A percentile compares a stretch with the other conserved stretches of the same genome.
Evolutionary conservation across 2,888 invertebrate genomes (phyloP).

Genomic region (Macrosiphum euphorbiae): DNA sequence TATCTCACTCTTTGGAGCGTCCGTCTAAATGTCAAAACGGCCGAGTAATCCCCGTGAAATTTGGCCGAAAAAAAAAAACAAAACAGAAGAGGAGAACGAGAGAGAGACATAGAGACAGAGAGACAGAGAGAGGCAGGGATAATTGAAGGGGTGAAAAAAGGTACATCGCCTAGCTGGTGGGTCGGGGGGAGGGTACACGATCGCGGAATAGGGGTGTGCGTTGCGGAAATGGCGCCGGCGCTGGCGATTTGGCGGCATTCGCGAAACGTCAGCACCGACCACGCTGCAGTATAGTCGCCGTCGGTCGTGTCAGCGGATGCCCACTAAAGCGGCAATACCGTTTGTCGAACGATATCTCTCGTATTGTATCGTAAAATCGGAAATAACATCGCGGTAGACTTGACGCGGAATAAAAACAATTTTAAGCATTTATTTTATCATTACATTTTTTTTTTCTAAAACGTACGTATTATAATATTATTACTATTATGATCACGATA

Average conservation of each 20-base stretch:
- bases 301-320: slow-evolving; percentile 10
- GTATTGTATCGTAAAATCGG: background rate
- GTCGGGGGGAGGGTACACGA: background rate
- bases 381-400: background rate
- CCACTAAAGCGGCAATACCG: background rate
- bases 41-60: background rate
- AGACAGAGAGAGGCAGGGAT: background rate
- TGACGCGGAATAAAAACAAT: background rate
- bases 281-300: slow-evolving; percentile 46
- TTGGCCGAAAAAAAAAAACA: background rate
- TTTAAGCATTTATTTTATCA: background rate
- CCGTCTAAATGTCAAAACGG: background rate
- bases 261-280: background rate
- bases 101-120: background rate
- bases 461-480: background rate
- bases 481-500: background rate
- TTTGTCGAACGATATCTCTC: background rate
- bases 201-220: background rate
- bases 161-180: background rate
- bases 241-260: slow-evolving; percentile 37
- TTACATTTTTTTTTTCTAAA: no score
- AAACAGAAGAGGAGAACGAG: background rate
- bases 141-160: background rate
- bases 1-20: background rate
- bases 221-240: slow-evolving; percentile 49